Evolutionary conservation across 2,888 invertebrate genomes (phyloP), one percentile per base, ranked within the genome.

Genomic region (Lypha dubia): DNA sequence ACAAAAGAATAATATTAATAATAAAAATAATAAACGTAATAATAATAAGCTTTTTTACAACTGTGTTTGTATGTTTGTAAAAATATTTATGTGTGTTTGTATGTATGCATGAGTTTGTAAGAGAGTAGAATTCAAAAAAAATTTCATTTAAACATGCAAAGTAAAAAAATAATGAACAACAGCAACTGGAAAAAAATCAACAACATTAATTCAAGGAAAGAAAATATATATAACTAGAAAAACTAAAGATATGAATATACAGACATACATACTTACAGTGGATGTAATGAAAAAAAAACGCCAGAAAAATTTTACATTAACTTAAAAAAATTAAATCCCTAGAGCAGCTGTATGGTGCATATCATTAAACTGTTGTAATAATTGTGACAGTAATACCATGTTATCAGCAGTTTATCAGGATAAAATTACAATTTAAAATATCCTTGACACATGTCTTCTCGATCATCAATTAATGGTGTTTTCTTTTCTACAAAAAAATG

Each of bases 141-240:
- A 83, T 79, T 74, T 49, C 35, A 58, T 24, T 75, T 74, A 44
- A 70, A 75, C 79, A 83, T 83, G 79, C 79, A 83, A 83, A 79
- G 67, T 63, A 73, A 73, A 15, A 74, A 65, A 70, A 63, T 1
- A 65, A 51, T n/a, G 28, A 82, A 28, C 28, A 62, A 73, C n/a
- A 32, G 46, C n/a, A 35, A 56, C 11, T 17, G 8, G 4, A 41
- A 75, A 20, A 24, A 68, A 53, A 32, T 9, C 56, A 46, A 51
- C 17, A 51, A 35, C 20, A 65, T 77, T 46, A 73, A 62, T 67
- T 73, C 13, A 32, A 46, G 49, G 11, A 51, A 46, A 65, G 56
- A 35, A 32, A 20, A 58, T 51, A 67, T 46, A 41, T 20, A 15
- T 32, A 81, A 75, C 3, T 35, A 22, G 38, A 28, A 46, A 49